Evolutionary conservation across 1,140 invertebrate genomes (phyloP), one percentile per base, ranked within the genome.

Genomic region (Neuroterus valhalla): DNA sequence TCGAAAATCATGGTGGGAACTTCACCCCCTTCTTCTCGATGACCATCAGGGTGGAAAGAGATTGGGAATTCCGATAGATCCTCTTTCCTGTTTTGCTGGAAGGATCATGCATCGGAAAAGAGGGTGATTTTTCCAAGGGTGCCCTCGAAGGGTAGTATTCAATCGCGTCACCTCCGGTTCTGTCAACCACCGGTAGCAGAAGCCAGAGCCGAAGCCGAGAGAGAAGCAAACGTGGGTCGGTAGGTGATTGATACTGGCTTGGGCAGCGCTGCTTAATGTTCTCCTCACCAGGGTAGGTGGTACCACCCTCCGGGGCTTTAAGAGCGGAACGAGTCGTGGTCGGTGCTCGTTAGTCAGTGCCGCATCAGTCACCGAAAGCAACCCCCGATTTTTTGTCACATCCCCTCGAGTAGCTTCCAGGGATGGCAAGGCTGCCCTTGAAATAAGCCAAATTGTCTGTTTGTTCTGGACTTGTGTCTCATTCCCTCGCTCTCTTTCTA

Each of bases 291-390:
- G 69, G 74, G 73, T 74, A 77, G 80, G 67, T 81, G 78, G 81
- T n/a, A 84, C 81, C 81, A 87, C 86, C 85, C 83, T 87, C 80
- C 75, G 78, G 68, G 77, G 84, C 83, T 86, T 85, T 84, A 82
- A 86, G 86, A 87, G 85, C 82, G 80, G 84, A 86, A 85, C 83
- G 82, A 85, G 81, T 80, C 81, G 78, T 84, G 79, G 79, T 78
- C 72, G 79, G 52, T 73, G 85, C 86, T 87, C 86, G 85, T 87
- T 87, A 87, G 85, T 82, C 86, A 87, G 85, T 85, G 78, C 83
- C 84, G 86, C 85, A 87, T 87, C 86, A 87, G 85, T 87, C 86
- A 87, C 85, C 83, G 78, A 85, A 85, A 85, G 84, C 85, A 84
- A 86, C 84, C 85, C 85, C 85, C 76, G 71, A 76, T 87, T 87